Evolutionary conservation across 2,888 invertebrate species (phyloP), one percentile per base, ranked within the genome.

Genomic region (Mayetiola destructor): DNA sequence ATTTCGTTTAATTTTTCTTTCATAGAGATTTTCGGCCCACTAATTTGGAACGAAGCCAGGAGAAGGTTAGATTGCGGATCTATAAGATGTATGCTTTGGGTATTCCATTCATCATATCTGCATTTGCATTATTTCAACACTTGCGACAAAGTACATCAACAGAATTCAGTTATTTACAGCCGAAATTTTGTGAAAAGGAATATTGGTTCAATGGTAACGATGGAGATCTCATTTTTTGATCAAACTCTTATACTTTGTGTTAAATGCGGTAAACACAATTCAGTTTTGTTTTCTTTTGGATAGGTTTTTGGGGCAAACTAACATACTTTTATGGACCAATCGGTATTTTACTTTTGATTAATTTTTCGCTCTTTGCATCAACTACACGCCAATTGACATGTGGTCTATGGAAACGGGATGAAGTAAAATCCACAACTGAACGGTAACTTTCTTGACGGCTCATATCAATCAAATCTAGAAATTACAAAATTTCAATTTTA

Each of bases 191-290:
- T 52, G 81, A 80, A 66, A 78, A 77, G 64, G 79, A 79, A 64
- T 90, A 90, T 73, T 90, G 89, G 87, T 90, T 90, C 75, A 80
- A 80, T 72, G 88, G 87, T 81, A n/a, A n/a, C n/a, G n/a, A n/a
- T n/a, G n/a, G 67, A 75, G 77, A 70, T 59, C 2, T 9, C 1
- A n/a, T 39, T 53, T 42, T 32, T 9, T 9, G 12, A 32, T 32
- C 12, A 9, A 36, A 32, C 32, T 9, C 32, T 32, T 32, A 10
- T 32, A 32, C 32, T 9, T 9, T 32, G 6, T 32, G 8, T 32
- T 18, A 39, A 39, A 16, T 18, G 10, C 18, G 32, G 12, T 12
- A 12, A 32, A 39, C 39, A 3, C 16, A 39, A 39, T 39, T 16
- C 39, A 39, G 20, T 39, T 39, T 10, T 9, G 6, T 32, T 10